Evolutionary conservation across 1,140 invertebrate species (phyloP).

Genomic region (Macrostomum lignano): DNA sequence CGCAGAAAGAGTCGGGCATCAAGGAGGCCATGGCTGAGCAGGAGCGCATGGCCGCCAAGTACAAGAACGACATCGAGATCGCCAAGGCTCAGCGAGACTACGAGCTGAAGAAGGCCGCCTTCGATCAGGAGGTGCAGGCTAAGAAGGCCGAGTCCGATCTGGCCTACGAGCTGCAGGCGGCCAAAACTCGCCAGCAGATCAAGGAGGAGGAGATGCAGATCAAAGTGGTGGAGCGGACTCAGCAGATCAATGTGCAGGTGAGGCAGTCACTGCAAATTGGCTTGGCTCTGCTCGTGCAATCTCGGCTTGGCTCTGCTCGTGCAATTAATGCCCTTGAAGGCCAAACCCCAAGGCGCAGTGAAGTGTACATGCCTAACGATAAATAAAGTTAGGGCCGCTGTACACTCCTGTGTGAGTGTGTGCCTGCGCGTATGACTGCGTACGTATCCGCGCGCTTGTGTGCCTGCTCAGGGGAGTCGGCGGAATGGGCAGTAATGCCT

Average conservation of each 20-base stretch:
- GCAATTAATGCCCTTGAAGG: too few species aligned
- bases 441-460: too few species aligned
- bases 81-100: constrained; percentile 80
- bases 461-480: too few species aligned
- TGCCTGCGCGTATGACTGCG: too few species aligned
- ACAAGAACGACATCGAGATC: constrained; percentile 70
- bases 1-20: constrained; percentile 28
- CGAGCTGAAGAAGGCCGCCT: constrained; percentile 77
- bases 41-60: constrained; percentile 51
- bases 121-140: constrained; percentile 79
- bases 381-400: too few species aligned
- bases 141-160: constrained; percentile 80
- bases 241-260: constrained; percentile 54
- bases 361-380: too few species aligned
- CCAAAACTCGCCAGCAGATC: constrained; percentile 73
- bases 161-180: constrained; percentile 69
- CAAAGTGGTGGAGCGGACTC: constrained; percentile 59
- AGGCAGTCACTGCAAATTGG: too few species aligned
- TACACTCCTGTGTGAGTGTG: too few species aligned
- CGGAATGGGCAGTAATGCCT: too few species aligned
- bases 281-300: too few species aligned
- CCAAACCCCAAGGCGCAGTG: too few species aligned
- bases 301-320: too few species aligned
- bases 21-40: constrained; percentile 68
- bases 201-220: constrained; percentile 91